Evolutionary conservation across 64 coral and sea anemone genomes (phyloP).

Genomic region (Orbicella faveolata): DNA sequence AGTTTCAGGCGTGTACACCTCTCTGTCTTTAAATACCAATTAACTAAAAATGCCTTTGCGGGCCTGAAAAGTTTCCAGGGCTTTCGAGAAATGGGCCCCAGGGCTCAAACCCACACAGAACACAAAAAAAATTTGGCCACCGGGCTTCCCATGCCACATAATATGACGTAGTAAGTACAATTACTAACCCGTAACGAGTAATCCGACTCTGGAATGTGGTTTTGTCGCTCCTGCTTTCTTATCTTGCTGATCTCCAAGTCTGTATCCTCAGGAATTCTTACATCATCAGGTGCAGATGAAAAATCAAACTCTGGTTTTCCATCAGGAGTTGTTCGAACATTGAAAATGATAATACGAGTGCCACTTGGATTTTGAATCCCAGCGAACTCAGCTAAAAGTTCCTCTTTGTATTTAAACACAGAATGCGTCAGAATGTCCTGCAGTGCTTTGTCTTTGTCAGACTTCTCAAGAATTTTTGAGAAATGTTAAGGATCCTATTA

Average conservation of each 20-base stretch:
- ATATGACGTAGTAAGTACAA: background rate
- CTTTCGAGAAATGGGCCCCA: no score
- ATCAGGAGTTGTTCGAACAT: constrained; percentile 77
- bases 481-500: constrained; percentile 6
- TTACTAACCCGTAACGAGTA: constrained; percentile 84
- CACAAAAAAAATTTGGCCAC: no score
- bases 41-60: no score
- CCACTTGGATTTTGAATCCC: constrained; percentile 69
- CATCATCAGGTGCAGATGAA: constrained; percentile 47
- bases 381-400: constrained; percentile 71
- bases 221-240: constrained; percentile 76
- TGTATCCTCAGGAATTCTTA: constrained; percentile 87
- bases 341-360: constrained; percentile 85
- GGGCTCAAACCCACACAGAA: no score
- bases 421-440: constrained; percentile 79
- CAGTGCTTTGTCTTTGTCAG: constrained; percentile 81
- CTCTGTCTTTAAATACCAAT: no score
- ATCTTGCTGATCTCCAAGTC: constrained; percentile 75
- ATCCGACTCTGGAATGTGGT: constrained; percentile 96
- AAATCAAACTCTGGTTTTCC: constrained; percentile 95
- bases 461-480: constrained; percentile 65
- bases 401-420: constrained; percentile 74
- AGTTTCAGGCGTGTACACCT: no score
- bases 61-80: no score
- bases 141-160: background rate